Conservation (phyloP, 2,797 vertebrate species). For the Tolypeutes matacus region DNA sequence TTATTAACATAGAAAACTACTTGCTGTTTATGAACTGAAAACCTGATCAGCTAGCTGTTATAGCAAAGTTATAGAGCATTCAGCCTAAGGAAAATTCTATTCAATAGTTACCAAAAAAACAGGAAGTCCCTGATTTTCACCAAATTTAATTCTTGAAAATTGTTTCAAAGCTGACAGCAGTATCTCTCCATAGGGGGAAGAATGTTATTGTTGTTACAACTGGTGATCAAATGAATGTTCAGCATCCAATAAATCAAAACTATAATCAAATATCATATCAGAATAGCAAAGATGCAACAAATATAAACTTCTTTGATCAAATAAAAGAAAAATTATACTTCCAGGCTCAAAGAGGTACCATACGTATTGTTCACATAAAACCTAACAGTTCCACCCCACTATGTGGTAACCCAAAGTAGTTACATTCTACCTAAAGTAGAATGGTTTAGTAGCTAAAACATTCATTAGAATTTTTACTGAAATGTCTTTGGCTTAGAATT, state of each 20-base stretch:
- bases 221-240: conserved; percentile 16
- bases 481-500: not conserved
- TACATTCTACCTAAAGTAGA: no score
- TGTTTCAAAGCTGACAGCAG: not conserved
- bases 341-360: not conserved
- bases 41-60: not conserved
- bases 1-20: not conserved
- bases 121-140: not conserved
- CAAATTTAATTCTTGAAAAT: conserved; percentile 36
- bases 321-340: not conserved
- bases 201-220: not conserved
- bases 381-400: not conserved
- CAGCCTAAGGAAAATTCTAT: not conserved
- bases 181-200: not conserved
- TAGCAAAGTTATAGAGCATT: not conserved
- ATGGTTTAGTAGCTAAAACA: not conserved
- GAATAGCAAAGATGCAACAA: conserved; percentile 21
- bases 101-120: not conserved
- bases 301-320: not conserved
- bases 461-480: not conserved
- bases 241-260: conserved; percentile 5
- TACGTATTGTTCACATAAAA: not conserved
- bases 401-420: not conserved
- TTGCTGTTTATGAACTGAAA: conserved; percentile 26
- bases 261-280: not conserved